These are phyloP conservation scores for Indri indri DNA, from an alignment of 2,113 vertebrate species.

Conservation along the genomic window DNA sequence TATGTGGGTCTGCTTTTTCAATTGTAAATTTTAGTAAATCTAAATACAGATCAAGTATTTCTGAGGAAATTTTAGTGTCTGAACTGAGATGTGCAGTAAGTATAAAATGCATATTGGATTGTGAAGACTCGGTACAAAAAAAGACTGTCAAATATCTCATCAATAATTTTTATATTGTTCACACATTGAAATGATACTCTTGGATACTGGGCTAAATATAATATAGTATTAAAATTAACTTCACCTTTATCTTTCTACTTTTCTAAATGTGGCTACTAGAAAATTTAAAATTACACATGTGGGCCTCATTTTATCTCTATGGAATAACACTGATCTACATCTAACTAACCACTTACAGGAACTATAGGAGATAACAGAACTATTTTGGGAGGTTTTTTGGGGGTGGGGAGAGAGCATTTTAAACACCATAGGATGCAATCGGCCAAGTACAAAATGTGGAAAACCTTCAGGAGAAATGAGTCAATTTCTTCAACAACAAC, in stretches of 20 bases:
- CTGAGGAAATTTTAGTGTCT: constrained; percentile 42
- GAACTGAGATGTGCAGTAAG: constrained; percentile 10
- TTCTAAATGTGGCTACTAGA: neutral
- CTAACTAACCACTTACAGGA: neutral
- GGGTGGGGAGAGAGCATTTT: neutral
- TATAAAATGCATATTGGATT: constrained; percentile 23
- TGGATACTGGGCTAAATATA: neutral
- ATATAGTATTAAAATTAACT: neutral
- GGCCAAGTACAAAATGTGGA: neutral
- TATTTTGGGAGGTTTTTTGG: neutral
- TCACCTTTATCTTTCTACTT: neutral
- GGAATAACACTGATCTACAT: neutral
- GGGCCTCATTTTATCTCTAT: neutral
- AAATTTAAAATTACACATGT: neutral
- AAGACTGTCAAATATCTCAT: constrained; percentile 1
- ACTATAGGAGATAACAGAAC: neutral
- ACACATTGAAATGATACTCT: neutral
- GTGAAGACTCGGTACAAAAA: constrained; percentile 19
- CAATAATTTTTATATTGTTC: constrained; percentile 40
- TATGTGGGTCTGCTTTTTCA: constrained; percentile 24
- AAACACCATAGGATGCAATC: neutral
- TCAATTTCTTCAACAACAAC: neutral
- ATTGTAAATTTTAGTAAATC: constrained; percentile 37
- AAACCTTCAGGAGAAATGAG: neutral
- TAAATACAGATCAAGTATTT: constrained; percentile 55